phyloP scores from a whole-genome alignment of 2,888 invertebrate species.

The Aspidiotus rigidus region DNA sequence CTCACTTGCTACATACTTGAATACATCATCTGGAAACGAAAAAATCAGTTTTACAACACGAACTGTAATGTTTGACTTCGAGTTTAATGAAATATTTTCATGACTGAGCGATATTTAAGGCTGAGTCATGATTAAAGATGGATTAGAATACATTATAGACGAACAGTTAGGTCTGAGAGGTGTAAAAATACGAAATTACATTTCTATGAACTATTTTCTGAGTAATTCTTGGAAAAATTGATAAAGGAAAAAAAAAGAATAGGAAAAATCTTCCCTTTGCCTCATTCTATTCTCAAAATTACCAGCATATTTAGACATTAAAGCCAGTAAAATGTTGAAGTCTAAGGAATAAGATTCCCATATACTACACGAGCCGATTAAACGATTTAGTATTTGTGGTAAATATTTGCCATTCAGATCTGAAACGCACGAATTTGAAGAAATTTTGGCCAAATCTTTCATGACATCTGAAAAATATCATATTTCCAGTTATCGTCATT shows the following conservation, averaged over 20 bases:
- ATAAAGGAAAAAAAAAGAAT: background rate
- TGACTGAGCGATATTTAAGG: too few relatives aligned
- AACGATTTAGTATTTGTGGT: background rate
- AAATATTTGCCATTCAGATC: constrained; percentile 7
- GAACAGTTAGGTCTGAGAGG: too few relatives aligned
- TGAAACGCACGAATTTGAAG: background rate
- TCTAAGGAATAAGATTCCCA: constrained; percentile 19
- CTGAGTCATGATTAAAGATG: too few relatives aligned
- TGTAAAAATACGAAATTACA: too few relatives aligned
- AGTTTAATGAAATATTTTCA: too few relatives aligned
- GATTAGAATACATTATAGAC: too few relatives aligned
- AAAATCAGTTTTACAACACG: background rate
- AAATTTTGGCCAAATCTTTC: background rate
- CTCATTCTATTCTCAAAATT: background rate
- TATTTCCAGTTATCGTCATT: background rate
- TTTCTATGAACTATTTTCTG: too few relatives aligned
- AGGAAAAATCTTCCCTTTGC: background rate
- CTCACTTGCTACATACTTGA: constrained; percentile 2
- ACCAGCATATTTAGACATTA: constrained; percentile 11
- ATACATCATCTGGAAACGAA: constrained; percentile 11
- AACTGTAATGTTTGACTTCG: too few relatives aligned
- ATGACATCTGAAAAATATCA: constrained; percentile 5
- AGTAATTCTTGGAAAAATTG: too few relatives aligned
- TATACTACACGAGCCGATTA: constrained; percentile 9
- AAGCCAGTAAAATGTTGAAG: constrained; percentile 10